phyloP scores from a whole-genome alignment of 2,888 invertebrate species.

The Lapara coniferarum region DNA sequence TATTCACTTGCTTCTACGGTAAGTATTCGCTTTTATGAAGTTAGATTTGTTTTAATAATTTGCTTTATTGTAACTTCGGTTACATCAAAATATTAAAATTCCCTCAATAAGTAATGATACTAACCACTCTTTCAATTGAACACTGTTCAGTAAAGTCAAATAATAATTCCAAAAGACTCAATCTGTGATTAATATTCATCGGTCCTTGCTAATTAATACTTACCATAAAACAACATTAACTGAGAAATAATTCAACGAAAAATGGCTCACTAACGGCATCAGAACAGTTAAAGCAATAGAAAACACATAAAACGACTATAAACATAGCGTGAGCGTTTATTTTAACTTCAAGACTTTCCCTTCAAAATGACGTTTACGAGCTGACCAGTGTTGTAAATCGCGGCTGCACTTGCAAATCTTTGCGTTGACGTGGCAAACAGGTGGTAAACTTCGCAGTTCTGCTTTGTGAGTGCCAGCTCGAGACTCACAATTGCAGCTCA shows the following conservation, averaged over 20 bases:
- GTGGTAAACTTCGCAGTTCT: constrained; percentile 37
- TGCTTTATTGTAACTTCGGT: no score
- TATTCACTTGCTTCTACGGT: no score
- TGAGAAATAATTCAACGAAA: constrained; percentile 7
- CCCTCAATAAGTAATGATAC: no score
- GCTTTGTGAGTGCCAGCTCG: constrained; percentile 29
- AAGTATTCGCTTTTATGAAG: no score
- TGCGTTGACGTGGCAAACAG: constrained; percentile 52
- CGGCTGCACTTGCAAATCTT: constrained; percentile 49
- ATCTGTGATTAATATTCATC: no score
- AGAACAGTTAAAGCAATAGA: constrained; percentile 33
- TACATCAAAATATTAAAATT: no score
- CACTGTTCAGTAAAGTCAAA: no score
- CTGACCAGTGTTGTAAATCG: constrained; percentile 47
- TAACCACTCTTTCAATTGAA: no score
- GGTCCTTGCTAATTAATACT: not conserved
- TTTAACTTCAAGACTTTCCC: constrained; percentile 47
- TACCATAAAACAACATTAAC: not conserved
- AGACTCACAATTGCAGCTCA: not conserved
- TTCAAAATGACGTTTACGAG: constrained; percentile 47
- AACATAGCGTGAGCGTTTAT: constrained; percentile 47
- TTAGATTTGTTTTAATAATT: no score
- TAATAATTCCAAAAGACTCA: no score
- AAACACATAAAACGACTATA: constrained; percentile 40
- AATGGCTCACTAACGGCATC: constrained; percentile 9